Conservation (phyloP, 2,888 invertebrate genomes). For the Choreutis nemorana region DNA sequence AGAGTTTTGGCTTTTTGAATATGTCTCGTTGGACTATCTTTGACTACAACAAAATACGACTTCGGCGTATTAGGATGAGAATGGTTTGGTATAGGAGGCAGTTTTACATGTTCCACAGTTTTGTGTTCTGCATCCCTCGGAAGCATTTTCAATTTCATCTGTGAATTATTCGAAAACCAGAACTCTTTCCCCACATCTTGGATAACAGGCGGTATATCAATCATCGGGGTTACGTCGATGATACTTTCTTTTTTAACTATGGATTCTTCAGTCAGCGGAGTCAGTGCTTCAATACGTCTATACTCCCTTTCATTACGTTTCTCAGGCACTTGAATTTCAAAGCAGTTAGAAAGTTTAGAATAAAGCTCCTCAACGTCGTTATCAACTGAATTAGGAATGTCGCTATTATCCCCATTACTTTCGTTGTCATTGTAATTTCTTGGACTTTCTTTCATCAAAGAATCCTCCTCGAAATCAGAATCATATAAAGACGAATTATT, state of each 20-base stretch:
- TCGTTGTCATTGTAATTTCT: conserved; percentile 12
- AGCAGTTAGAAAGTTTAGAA: conserved; percentile 26
- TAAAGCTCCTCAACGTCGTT: conserved; percentile 41
- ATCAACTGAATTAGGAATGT: conserved; percentile 30
- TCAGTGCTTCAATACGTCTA: conserved; percentile 24
- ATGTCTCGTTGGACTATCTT: conserved; percentile 13
- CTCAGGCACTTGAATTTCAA: conserved; percentile 18
- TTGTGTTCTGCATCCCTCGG: conserved; percentile 14
- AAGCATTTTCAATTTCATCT: conserved; percentile 27
- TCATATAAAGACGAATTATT: conserved; percentile 13
- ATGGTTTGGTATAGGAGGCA: conserved; percentile 34
- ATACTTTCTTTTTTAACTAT: conserved; percentile 27
- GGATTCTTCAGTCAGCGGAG: conserved; percentile 50
- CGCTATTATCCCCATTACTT: conserved; percentile 22
- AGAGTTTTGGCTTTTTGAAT: conserved; percentile 16
- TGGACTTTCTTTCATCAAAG: conserved; percentile 28
- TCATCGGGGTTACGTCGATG: conserved; percentile 23
- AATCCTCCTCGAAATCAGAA: conserved; percentile 44
- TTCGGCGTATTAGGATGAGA: conserved; percentile 27
- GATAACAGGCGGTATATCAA: conserved; percentile 10
- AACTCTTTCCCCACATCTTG: conserved; percentile 18
- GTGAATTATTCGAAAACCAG: conserved; percentile 26
- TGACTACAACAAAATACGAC: conserved; percentile 30
- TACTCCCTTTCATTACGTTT: conserved; percentile 17
- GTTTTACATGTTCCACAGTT: conserved; percentile 23